Conservation (phyloP, 2,888 invertebrate genomes). For the Trachelus tabidus region DNA sequence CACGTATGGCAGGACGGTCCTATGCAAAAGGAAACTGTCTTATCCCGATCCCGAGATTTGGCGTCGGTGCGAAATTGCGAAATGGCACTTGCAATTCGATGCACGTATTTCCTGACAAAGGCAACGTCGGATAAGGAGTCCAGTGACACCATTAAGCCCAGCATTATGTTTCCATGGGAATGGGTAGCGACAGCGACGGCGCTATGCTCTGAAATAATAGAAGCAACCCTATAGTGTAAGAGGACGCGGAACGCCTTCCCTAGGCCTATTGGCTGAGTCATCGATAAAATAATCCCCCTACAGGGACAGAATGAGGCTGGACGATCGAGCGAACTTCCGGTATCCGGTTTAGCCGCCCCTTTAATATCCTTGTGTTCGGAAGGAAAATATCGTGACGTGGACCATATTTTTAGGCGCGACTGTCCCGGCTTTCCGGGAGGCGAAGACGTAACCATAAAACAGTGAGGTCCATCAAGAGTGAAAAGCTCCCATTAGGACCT, state of each 20-base stretch:
- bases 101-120: conserved; percentile 22
- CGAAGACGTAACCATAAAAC: neutral
- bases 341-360: neutral
- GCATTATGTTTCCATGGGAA: neutral
- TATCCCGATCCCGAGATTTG: neutral
- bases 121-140: neutral
- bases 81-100: conserved; percentile 17
- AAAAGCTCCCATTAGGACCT: neutral
- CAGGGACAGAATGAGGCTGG: neutral
- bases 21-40: neutral
- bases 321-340: neutral
- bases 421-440: neutral
- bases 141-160: neutral
- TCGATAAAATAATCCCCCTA: neutral
- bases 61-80: neutral
- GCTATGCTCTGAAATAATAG: neutral
- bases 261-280: neutral
- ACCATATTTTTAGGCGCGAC: neutral
- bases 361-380: neutral
- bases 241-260: neutral
- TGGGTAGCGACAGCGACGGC: neutral
- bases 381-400: neutral
- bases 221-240: neutral
- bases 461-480: neutral
- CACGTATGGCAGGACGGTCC: neutral